These are phyloP conservation scores for Crax fasciolata DNA, from an alignment of 2,797 vertebrate species.

Conservation along the genomic window DNA sequence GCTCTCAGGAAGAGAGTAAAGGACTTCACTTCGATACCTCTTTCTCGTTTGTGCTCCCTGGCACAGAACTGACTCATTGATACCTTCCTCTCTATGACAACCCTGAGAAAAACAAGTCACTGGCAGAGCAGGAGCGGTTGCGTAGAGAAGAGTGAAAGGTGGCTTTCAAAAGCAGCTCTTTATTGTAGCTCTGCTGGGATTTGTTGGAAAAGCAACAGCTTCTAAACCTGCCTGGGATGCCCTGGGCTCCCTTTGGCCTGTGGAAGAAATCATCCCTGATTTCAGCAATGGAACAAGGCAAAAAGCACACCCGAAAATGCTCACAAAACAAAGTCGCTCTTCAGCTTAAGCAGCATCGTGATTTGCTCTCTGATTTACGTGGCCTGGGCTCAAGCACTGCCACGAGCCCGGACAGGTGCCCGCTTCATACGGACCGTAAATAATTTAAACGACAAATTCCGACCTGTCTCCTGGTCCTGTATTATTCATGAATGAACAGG, in stretches of 20 bases:
- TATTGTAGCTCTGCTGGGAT: slow-evolving; percentile 7
- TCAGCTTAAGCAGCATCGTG: background rate
- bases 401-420: slow-evolving; percentile 14
- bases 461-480: slow-evolving; percentile 35
- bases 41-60: slow-evolving; percentile 2
- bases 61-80: slow-evolving; percentile 17
- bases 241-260: background rate
- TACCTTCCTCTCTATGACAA: slow-evolving; percentile 52
- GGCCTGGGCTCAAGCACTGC: background rate
- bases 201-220: background rate
- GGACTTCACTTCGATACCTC: background rate
- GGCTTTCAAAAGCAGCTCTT: slow-evolving; percentile 18
- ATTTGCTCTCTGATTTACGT: background rate
- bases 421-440: slow-evolving; percentile 35
- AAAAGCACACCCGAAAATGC: background rate
- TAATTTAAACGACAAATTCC: slow-evolving; percentile 70
- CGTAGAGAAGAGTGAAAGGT: background rate
- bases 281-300: background rate
- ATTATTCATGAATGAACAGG: slow-evolving; percentile 62
- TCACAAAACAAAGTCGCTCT: background rate
- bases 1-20: slow-evolving; percentile 10
- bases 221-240: background rate
- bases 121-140: slow-evolving; percentile 32
- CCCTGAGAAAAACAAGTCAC: slow-evolving; percentile 43
- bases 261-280: background rate